A percentile compares a stretch with the other conserved stretches of the same genome.
phyloP scores from a whole-genome alignment of 2,888 invertebrate species.

The Eupeodes luniger region DNA sequence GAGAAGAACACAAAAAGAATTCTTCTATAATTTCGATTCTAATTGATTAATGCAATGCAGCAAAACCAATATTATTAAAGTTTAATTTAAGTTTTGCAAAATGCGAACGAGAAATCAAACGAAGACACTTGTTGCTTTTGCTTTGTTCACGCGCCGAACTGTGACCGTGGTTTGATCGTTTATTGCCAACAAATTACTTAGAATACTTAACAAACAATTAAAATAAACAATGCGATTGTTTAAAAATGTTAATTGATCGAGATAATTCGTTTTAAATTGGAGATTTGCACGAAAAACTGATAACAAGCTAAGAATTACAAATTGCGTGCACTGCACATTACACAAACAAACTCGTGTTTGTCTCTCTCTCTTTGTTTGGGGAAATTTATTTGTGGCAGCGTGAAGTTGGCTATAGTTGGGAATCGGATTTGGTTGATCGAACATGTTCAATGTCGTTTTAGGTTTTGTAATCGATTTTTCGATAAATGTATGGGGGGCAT shows the following conservation, averaged over 20 bases:
- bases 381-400: constrained; percentile 75
- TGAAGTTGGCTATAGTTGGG: constrained; percentile 62
- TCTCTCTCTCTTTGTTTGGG: constrained; percentile 78
- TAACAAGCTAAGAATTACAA: constrained; percentile 59
- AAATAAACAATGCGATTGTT: background rate
- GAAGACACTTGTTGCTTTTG: constrained; percentile 55
- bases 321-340: constrained; percentile 42
- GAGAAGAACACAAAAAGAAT: constrained; percentile 3
- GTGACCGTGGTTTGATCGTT: background rate
- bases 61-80: constrained; percentile 22
- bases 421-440: background rate
- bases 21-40: background rate
- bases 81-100: background rate
- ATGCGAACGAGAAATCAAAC: background rate
- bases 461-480: constrained; percentile 33
- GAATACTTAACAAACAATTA: constrained; percentile 21
- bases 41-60: constrained; percentile 2
- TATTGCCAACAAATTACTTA: background rate
- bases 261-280: constrained; percentile 46
- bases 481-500: constrained; percentile 20
- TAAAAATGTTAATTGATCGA: constrained; percentile 19
- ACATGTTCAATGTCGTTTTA: constrained; percentile 7
- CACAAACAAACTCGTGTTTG: constrained; percentile 75
- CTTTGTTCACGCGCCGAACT: constrained; percentile 53
- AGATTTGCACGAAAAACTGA: constrained; percentile 64